phyloP scores from a whole-genome alignment of 1,140 invertebrate species.

The Aphelinus certus region DNA sequence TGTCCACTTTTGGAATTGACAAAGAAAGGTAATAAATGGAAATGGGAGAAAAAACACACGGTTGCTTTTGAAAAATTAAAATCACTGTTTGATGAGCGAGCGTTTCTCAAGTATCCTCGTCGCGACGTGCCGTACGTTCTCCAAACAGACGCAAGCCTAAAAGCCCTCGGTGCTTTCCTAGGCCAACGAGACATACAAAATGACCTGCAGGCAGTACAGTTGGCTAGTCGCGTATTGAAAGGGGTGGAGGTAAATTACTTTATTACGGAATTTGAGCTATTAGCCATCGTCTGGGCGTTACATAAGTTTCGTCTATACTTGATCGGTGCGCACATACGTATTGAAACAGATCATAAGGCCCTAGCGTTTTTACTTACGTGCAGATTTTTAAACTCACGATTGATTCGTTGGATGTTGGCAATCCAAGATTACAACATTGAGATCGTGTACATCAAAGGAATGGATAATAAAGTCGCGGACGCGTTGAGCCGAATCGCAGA shows the following conservation, averaged over 20 bases:
- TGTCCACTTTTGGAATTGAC: constrained; percentile 17
- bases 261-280: constrained; percentile 8
- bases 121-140: background rate
- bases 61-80: constrained; percentile 20
- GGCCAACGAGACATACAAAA: constrained; percentile 1
- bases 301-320: constrained; percentile 16
- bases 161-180: constrained; percentile 19
- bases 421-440: constrained; percentile 19
- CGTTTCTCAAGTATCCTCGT: constrained; percentile 18
- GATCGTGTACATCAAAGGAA: constrained; percentile 13
- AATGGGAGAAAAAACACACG: constrained; percentile 3
- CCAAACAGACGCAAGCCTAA: constrained; percentile 22
- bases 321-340: background rate
- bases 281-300: background rate
- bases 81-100: constrained; percentile 9
- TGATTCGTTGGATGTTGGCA: constrained; percentile 4
- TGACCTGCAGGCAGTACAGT: background rate
- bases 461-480: constrained; percentile 20
- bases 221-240: constrained; percentile 3
- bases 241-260: constrained; percentile 3
- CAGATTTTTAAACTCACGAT: background rate
- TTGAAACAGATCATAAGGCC: constrained; percentile 9
- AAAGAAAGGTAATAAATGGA: constrained; percentile 7
- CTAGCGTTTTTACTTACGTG: constrained; percentile 4
- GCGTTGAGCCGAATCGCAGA: background rate